Evolutionary conservation across 2,113 vertebrate genomes (phyloP), one percentile per base, ranked within the genome.

Genomic region (Smithornis capensis): DNA sequence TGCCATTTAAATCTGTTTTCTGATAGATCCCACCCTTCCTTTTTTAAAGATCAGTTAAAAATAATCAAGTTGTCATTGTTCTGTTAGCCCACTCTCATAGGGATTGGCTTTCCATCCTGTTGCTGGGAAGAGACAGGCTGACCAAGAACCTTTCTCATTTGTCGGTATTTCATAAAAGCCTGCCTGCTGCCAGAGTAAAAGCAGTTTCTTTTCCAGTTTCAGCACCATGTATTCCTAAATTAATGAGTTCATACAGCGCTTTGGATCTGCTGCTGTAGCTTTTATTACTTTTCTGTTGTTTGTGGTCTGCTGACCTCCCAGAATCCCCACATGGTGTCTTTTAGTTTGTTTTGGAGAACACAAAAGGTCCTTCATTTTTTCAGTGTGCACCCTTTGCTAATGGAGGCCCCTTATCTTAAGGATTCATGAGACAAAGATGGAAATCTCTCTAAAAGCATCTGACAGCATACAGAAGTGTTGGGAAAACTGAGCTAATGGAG

Each of bases 1-100:
- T 91, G 33, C 53, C 62, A 65, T 89, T 95, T 95, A 87, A 82
- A 42, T 95, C 49, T 76, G 19, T 73, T 78, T 89, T 97, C 79
- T 89, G 53, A 73, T 79, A 62, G 78, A 89, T 69, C 55, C 74
- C 75, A 75, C 78, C 79, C 90, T 79, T 89, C 57, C 45, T 80
- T 87, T 89, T 87, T 62, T 4, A 40, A 91, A 87, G 49, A 85
- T 53, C 14, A 56, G 55, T 92, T 92, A 77, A 92, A 94, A 87
- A 79, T 86, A 90, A 92, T 89, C 44, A 57, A 65, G 37, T 82
- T 88, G 79, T 86, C 45, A 35, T 78, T 86, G 74, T 89, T 95
- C 38, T 44, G 86, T 91, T 57, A 83, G 74, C 29, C 59, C 33
- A 6, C 60, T 73, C 38, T 90, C 53, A 56, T 40, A 80, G n/a